phyloP scores from a whole-genome alignment of 1,140 invertebrate genomes.

The Lepidurus couesii region DNA sequence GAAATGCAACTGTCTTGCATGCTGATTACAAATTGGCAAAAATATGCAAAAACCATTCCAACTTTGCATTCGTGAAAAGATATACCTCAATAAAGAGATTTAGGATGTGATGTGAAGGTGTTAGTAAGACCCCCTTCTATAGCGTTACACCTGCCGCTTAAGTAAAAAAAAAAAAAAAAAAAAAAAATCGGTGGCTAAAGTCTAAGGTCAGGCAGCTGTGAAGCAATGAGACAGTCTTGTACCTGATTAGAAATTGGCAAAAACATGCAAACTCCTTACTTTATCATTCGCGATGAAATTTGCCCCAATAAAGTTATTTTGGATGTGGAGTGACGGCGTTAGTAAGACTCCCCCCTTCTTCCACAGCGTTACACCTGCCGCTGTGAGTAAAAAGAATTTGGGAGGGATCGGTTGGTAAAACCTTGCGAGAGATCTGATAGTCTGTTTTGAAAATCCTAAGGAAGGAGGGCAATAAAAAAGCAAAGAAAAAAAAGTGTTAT shows the following conservation, averaged over 20 bases:
- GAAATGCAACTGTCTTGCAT: not conserved
- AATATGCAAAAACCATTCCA: not conserved
- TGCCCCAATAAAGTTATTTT: not conserved
- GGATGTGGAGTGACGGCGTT: not conserved
- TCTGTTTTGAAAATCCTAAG: not conserved
- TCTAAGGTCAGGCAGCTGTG: not conserved
- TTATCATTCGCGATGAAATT: too few species aligned
- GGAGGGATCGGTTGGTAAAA: not conserved
- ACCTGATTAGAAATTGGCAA: not conserved
- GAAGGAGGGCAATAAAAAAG: not conserved
- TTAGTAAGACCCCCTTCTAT: not conserved
- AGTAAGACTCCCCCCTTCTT: not conserved
- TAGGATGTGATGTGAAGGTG: not conserved
- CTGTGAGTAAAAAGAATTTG: not conserved
- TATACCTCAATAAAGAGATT: not conserved
- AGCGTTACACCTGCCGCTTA: not conserved
- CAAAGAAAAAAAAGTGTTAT: not conserved
- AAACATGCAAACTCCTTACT: not conserved
- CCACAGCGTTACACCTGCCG: not conserved
- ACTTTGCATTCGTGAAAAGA: too few species aligned
- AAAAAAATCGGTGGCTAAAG: not conserved
- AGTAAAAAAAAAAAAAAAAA: not conserved
- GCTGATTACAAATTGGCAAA: not conserved
- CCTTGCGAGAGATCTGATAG: too few species aligned
- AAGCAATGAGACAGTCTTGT: not conserved